Base-by-base conservation (phyloP, 2,888 invertebrate species). In the Aleiodes alternator region DNA sequence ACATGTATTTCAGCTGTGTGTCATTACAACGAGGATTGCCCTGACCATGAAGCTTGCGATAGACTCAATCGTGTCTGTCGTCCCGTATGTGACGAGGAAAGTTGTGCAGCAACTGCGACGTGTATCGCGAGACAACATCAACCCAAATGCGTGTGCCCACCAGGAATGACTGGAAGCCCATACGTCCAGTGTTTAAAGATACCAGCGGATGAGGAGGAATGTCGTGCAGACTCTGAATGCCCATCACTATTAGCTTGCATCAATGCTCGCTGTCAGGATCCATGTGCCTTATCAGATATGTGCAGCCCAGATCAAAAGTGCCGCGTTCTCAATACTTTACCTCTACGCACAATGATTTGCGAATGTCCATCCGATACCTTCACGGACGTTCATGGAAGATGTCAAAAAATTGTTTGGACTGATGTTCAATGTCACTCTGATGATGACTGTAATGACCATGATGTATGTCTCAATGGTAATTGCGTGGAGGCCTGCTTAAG, bases 1-100 rank as follows among this genome's bases (percentile, higher is more conserved):
- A 94, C 96, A 23, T 97, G 97, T 86, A 94, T 97, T 75, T 93
- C 94, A 1, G 95, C 95, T 8, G 92, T 95, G 56, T 97, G 97
- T 82, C 96, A 96, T 84, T 96, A 96, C 88, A 96, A 97, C 85
- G 96, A 96, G 84, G 97, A 97, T 85, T 97, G 97, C 82, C 95
- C 95, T 48, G 94, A 95, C 83, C 92, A 95, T 79, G 96, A 97
- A 89, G 93, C 95, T 50, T 97, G 97, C 88, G 95, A 96, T 85
- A 92, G 96, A 76, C 90, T 96, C 12, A 97, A 96, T 87, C 92
- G 96, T 81, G 92, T 96, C 0, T 97, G 97, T 84, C 92, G 95
- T 82, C 94, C 95, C 0, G 96, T 95, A 34, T 97, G 97, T 86
- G 94, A 94, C 5, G 94, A 94, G n/a, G 94, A 94, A 73, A 93